Evolutionary conservation across 2,113 vertebrate genomes (phyloP).

Genomic region (Psettodes erumei): DNA sequence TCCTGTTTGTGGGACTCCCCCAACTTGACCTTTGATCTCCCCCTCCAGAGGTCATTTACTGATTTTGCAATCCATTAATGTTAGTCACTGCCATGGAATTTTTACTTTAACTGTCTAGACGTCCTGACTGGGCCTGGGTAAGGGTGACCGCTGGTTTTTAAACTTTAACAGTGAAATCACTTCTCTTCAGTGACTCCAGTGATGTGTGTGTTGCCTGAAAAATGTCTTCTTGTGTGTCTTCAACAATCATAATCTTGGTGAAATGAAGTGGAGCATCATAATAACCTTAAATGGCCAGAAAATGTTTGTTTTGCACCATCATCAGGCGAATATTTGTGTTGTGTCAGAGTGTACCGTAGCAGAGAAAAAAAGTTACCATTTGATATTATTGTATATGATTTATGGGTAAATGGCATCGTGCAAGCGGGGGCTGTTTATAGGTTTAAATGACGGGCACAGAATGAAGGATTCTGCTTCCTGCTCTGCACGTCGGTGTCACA

Average conservation of each 20-base stretch:
- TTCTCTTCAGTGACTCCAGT: neutral
- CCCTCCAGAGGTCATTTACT: neutral
- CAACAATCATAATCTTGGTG: neutral
- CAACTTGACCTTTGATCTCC: neutral
- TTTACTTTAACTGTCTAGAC: neutral
- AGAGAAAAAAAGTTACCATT: too few species aligned
- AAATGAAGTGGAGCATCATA: neutral
- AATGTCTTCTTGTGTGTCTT: neutral
- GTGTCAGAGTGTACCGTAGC: neutral
- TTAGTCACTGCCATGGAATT: neutral
- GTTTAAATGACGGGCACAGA: constrained; percentile 1
- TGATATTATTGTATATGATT: neutral
- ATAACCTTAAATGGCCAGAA: neutral
- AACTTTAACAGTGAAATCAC: neutral
- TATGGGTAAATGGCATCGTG: neutral
- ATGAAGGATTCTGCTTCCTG: constrained; percentile 5
- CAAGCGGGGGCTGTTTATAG: neutral
- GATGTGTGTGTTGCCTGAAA: neutral
- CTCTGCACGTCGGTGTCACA: constrained; percentile 1
- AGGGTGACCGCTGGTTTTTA: neutral
- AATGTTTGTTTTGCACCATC: neutral
- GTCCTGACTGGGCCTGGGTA: neutral
- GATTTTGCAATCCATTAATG: neutral
- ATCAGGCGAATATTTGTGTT: neutral
- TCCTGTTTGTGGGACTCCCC: neutral